These are phyloP conservation scores for Tuberolachnus salignus DNA, from an alignment of 2,888 invertebrate genomes.

Conservation along the genomic window DNA sequence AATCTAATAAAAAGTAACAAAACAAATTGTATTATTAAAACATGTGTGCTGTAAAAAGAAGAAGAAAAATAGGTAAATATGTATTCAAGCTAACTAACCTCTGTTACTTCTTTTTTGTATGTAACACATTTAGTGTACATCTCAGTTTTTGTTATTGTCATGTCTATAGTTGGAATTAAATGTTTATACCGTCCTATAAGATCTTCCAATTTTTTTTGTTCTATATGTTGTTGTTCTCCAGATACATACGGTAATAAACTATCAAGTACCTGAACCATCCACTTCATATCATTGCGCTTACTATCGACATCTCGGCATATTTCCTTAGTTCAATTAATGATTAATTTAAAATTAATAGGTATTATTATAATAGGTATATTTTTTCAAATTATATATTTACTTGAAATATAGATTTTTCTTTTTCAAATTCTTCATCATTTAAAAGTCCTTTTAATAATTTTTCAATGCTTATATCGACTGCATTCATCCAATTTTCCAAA, in stretches of 20 bases:
- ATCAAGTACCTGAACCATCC: conserved; percentile 90
- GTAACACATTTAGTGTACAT: conserved; percentile 91
- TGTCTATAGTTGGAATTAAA: conserved; percentile 87
- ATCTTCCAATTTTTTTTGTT: conserved; percentile 81
- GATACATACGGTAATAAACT: conserved; percentile 83
- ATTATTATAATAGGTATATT: conserved; percentile 55
- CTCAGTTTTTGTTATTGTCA: conserved; percentile 91
- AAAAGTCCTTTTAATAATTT: conserved; percentile 84
- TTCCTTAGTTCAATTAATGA: conserved; percentile 66
- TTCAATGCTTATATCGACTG: conserved; percentile 81
- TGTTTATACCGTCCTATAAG: conserved; percentile 88
- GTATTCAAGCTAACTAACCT: conserved; percentile 62
- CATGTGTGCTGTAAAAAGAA: too few relatives aligned
- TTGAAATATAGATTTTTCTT: conserved; percentile 87
- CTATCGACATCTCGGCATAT: conserved; percentile 89
- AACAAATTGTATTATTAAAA: too few relatives aligned
- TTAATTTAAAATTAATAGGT: neutral
- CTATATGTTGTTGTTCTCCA: conserved; percentile 73
- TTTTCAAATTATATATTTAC: conserved; percentile 63
- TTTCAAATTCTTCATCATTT: conserved; percentile 87
- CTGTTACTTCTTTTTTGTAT: conserved; percentile 85
- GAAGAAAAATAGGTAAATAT: neutral
- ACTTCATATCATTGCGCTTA: conserved; percentile 92
- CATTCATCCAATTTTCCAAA: conserved; percentile 90
- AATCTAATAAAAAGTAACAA: conserved; percentile 60